These are phyloP conservation scores for Ormyrus pomaceus DNA, from an alignment of 2,888 invertebrate species.

Conservation along the genomic window DNA sequence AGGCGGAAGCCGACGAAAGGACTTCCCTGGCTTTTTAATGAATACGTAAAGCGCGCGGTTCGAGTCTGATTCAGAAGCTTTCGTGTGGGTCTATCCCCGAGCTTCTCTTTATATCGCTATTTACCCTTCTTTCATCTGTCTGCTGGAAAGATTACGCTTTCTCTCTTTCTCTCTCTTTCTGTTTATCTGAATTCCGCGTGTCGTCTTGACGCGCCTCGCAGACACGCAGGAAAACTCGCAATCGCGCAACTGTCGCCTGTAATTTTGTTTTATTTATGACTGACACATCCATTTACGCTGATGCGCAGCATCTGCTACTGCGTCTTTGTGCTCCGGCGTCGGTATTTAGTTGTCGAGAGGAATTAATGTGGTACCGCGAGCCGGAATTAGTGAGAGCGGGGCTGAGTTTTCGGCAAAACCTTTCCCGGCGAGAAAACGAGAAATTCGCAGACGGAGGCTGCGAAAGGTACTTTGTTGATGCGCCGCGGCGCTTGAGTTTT, in stretches of 20 bases:
- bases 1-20: background rate
- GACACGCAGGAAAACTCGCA: background rate
- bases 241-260: slow-evolving; percentile 36
- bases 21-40: slow-evolving; percentile 45
- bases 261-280: slow-evolving; percentile 52
- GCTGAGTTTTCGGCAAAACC: too few species aligned
- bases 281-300: slow-evolving; percentile 50
- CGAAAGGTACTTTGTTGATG: too few species aligned
- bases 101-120: background rate
- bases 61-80: slow-evolving; percentile 28
- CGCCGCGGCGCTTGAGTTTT: too few species aligned
- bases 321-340: background rate
- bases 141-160: background rate
- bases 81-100: background rate
- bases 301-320: slow-evolving; percentile 18
- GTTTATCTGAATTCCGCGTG: slow-evolving; percentile 15
- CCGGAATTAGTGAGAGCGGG: too few species aligned
- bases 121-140: background rate
- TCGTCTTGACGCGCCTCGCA: slow-evolving; percentile 2
- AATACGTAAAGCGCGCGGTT: slow-evolving; percentile 50
- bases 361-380: too few species aligned
- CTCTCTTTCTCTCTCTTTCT: background rate
- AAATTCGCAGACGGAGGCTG: too few species aligned
- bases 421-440: too few species aligned
- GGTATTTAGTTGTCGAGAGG: slow-evolving; percentile 4